These are phyloP conservation scores for Procambarus clarkii DNA, from an alignment of 1,140 invertebrate species.

Conservation along the genomic window DNA sequence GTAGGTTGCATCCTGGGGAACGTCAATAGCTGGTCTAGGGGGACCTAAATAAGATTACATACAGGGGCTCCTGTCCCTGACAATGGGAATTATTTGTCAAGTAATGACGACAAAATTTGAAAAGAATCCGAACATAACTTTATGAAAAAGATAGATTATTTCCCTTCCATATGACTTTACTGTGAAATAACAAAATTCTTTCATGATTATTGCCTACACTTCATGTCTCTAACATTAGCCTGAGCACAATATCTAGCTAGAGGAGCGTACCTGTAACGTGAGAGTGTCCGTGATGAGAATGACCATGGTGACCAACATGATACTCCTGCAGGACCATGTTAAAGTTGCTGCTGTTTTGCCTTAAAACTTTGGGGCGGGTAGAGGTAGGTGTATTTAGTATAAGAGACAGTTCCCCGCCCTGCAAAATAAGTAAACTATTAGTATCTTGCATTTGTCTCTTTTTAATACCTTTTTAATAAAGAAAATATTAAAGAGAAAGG, in stretches of 20 bases:
- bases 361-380: constrained; percentile 38
- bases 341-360: constrained; percentile 61
- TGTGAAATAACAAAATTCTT: background rate
- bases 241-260: background rate
- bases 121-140: too few species aligned
- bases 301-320: constrained; percentile 83
- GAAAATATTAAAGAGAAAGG: too few species aligned
- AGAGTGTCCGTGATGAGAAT: constrained; percentile 90
- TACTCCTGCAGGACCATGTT: constrained; percentile 66
- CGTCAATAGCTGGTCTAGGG: too few species aligned
- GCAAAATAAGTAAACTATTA: background rate
- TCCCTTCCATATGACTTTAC: background rate
- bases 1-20: too few species aligned
- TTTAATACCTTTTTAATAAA: too few species aligned
- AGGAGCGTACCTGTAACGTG: constrained; percentile 77
- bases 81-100: too few species aligned
- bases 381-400: constrained; percentile 46
- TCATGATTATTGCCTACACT: background rate
- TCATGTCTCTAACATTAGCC: background rate
- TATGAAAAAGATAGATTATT: background rate
- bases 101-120: too few species aligned
- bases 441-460: too few species aligned
- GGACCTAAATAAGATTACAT: too few species aligned
- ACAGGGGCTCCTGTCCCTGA: too few species aligned
- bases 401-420: constrained; percentile 49